Conservation (phyloP, 2,888 invertebrate species). For the Microchrysa polita region DNA sequence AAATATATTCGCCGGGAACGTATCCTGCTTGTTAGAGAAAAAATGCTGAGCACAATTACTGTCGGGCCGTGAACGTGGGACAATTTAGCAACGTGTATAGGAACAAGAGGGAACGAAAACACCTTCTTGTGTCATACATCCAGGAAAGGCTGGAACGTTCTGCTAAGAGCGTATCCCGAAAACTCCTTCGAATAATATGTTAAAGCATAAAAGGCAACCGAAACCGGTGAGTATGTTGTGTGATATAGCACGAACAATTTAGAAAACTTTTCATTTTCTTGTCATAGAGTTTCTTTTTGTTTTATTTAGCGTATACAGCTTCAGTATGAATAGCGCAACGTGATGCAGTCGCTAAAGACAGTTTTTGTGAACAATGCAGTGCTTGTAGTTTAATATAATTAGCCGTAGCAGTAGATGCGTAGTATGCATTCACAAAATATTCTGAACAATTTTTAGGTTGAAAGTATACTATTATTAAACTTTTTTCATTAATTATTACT, state of each 20-base stretch:
- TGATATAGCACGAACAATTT: background rate
- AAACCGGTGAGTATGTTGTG: conserved; percentile 49
- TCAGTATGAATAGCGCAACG: no score
- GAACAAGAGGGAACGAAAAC: no score
- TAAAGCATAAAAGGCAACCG: conserved; percentile 48
- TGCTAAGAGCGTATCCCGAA: conserved; percentile 3
- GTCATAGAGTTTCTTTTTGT: no score
- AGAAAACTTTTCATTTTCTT: background rate
- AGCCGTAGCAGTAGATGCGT: no score
- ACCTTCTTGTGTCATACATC: no score
- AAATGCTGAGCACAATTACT: conserved; percentile 8
- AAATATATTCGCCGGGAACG: background rate
- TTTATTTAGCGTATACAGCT: no score
- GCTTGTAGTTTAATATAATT: no score
- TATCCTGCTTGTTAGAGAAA: conserved; percentile 12
- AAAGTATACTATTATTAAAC: background rate
- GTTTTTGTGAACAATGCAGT: no score
- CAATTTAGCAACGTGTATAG: background rate
- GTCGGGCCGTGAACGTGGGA: background rate
- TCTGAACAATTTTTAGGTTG: background rate
- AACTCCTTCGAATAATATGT: conserved; percentile 45
- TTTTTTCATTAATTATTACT: no score
- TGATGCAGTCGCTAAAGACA: no score
- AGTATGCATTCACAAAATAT: no score
- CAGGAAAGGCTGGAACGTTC: conserved; percentile 1